A percentile compares a stretch with the other conserved stretches of the same genome.
Conservation (phyloP, 2,888 invertebrate species). For the Petrolisthes cinctipes region DNA sequence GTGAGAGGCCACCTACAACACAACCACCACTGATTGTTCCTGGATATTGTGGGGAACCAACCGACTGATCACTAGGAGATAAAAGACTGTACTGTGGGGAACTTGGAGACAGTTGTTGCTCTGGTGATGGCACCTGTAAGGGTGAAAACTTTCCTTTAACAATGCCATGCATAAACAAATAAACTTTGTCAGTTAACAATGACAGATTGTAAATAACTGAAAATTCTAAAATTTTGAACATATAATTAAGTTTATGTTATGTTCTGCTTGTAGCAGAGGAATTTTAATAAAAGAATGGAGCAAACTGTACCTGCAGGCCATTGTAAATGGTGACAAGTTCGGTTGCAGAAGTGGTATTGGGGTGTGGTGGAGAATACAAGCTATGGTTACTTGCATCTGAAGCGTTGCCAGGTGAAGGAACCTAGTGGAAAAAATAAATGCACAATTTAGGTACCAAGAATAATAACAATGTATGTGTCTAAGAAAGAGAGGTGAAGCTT, state of each 20-base stretch:
- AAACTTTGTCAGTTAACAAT: not conserved
- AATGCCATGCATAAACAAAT: not conserved
- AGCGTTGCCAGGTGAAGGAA: conserved; percentile 60
- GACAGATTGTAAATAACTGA: not conserved
- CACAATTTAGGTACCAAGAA: not conserved
- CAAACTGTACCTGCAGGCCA: conserved; percentile 34
- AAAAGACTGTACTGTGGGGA: conserved; percentile 47
- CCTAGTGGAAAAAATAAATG: conserved; percentile 35
- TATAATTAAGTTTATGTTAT: not conserved
- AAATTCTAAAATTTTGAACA: not conserved
- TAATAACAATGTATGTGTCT: no score
- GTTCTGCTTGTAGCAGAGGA: not conserved
- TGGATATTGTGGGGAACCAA: conserved; percentile 41
- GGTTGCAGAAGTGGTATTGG: conserved; percentile 28
- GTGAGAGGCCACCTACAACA: conserved; percentile 28
- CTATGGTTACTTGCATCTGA: conserved; percentile 49
- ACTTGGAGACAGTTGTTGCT: conserved; percentile 30
- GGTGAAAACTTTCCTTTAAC: not conserved
- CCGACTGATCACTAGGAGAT: conserved; percentile 48
- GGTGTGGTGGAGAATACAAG: conserved; percentile 55
- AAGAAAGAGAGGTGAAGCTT: no score
- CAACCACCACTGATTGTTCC: conserved; percentile 22
- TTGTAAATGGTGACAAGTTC: conserved; percentile 38
- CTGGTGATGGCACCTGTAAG: conserved; percentile 51
- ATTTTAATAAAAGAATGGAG: not conserved